Evolutionary conservation across 2,888 invertebrate species (phyloP).

Genomic region (Drosophila kuntzei): DNA sequence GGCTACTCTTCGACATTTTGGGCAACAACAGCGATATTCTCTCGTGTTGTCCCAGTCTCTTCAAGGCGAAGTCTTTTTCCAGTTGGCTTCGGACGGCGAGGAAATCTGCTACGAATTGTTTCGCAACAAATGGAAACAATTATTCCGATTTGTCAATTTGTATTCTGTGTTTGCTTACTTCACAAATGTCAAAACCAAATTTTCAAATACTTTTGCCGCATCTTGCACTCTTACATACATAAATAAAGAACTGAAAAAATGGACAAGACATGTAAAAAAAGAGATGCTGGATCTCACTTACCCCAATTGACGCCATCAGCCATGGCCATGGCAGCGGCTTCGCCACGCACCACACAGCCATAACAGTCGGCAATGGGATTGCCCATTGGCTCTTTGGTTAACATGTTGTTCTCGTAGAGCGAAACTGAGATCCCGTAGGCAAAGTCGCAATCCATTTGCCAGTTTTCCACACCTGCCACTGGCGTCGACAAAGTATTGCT

Average conservation of each 20-base stretch:
- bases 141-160: background rate
- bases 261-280: too few species aligned
- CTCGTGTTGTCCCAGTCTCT: too few species aligned
- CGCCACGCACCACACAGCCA: constrained; percentile 90
- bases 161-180: background rate
- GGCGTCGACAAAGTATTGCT: constrained; percentile 51
- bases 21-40: too few species aligned
- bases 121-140: too few species aligned
- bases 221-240: too few species aligned
- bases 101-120: too few species aligned
- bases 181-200: too few species aligned
- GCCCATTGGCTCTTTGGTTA: constrained; percentile 90
- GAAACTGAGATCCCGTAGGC: constrained; percentile 87
- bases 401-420: constrained; percentile 93
- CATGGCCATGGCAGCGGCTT: constrained; percentile 91
- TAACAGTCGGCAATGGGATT: constrained; percentile 96
- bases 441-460: constrained; percentile 85
- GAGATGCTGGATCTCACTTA: constrained; percentile 56
- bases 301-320: constrained; percentile 98
- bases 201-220: too few species aligned
- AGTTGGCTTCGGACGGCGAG: too few species aligned
- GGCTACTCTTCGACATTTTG: too few species aligned
- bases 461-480: constrained; percentile 85
- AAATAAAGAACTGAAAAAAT: too few species aligned
- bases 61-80: too few species aligned